Evolutionary conservation across 2,113 vertebrate genomes (phyloP).

Genomic region (Rhizomys pruinosus): DNA sequence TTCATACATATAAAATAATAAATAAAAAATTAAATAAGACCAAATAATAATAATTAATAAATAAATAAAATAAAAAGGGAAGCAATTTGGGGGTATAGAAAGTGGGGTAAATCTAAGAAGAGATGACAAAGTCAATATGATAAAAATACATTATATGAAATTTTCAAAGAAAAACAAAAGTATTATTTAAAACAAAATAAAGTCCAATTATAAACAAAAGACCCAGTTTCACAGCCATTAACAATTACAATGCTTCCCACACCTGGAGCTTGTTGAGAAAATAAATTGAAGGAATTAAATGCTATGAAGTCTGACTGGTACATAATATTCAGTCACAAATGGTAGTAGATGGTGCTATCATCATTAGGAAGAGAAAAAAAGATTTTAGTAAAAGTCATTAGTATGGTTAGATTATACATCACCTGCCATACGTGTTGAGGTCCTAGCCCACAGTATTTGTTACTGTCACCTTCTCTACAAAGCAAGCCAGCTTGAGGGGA

Average conservation of each 20-base stretch:
- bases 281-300: slow-evolving; percentile 29
- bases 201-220: background rate
- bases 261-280: background rate
- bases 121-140: no score
- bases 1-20: no score
- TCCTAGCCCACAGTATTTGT: background rate
- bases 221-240: background rate
- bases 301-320: background rate
- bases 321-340: background rate
- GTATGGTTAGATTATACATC: background rate
- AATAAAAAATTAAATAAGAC: no score
- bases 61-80: no score
- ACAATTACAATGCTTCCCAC: background rate
- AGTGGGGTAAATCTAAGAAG: no score
- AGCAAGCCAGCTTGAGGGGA: background rate
- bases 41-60: no score
- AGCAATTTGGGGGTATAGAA: no score
- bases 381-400: background rate
- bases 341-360: background rate
- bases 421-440: background rate
- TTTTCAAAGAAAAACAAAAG: no score
- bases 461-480: background rate
- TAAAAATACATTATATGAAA: no score
- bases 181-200: no score
- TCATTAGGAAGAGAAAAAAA: background rate